phyloP scores from a whole-genome alignment of 1,140 invertebrate genomes.

The Leptinotarsa defecta region DNA sequence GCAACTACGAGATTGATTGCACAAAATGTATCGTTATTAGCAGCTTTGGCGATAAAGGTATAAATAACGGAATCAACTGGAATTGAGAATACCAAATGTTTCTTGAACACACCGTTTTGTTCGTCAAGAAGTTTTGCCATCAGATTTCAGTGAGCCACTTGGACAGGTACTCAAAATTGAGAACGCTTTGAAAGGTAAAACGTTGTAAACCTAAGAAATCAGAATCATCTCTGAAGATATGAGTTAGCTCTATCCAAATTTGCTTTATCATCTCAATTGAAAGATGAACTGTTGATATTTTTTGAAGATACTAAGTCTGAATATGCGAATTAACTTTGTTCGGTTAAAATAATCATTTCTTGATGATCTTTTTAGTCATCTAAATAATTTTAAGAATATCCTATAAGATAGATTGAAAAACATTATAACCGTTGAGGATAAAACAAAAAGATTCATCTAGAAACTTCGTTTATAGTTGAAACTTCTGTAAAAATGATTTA shows the following conservation, averaged over 20 bases:
- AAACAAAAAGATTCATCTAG: neutral
- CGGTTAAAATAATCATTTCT: neutral
- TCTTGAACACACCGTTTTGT: neutral
- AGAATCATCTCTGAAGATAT: neutral
- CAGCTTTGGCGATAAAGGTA: too few relatives aligned
- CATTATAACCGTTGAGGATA: neutral
- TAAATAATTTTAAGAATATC: neutral
- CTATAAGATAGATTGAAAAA: neutral
- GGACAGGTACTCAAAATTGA: neutral
- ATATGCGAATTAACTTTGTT: constrained; percentile 12
- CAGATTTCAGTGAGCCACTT: neutral
- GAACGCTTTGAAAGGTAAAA: neutral
- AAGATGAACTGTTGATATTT: neutral
- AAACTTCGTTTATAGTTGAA: neutral
- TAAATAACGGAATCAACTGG: neutral
- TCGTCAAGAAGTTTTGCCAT: neutral
- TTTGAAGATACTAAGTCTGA: neutral
- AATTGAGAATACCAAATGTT: neutral
- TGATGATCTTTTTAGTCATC: neutral
- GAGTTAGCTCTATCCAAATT: neutral
- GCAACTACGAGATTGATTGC: neutral
- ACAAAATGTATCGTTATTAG: neutral
- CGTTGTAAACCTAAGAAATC: neutral
- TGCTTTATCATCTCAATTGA: neutral
- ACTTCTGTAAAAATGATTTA: neutral